Evolutionary conservation across 2,888 invertebrate species (phyloP).

Genomic region (Polyommatus icarus): DNA sequence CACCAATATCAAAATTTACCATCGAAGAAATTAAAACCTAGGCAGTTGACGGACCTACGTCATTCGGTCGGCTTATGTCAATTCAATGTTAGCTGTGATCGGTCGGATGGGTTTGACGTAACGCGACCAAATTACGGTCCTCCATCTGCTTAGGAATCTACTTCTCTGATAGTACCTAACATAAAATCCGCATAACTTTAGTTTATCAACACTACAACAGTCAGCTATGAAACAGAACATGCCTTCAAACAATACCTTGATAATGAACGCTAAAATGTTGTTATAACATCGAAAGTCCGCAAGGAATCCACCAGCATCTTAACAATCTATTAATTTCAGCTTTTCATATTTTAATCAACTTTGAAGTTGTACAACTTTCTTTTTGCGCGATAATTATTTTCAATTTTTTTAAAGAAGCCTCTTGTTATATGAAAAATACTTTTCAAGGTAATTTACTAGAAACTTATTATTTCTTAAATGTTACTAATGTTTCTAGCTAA

Average conservation of each 20-base stretch:
- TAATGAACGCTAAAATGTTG: conserved; percentile 7
- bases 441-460: background rate
- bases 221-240: background rate
- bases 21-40: no score
- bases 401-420: background rate
- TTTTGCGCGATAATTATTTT: background rate
- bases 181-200: background rate
- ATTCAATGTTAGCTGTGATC: no score
- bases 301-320: background rate
- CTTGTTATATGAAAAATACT: no score
- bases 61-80: no score
- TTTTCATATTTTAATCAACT: conserved; percentile 1
- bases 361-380: background rate
- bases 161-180: no score
- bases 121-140: no score
- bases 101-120: no score
- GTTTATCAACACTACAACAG: background rate
- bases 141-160: no score
- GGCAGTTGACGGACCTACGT: no score
- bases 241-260: background rate
- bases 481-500: no score
- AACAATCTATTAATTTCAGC: conserved; percentile 20
- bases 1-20: no score
- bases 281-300: background rate
- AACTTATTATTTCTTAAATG: background rate